Base-by-base conservation (phyloP, 23 tunicate genomes). In the Trididemnum clinides region DNA sequence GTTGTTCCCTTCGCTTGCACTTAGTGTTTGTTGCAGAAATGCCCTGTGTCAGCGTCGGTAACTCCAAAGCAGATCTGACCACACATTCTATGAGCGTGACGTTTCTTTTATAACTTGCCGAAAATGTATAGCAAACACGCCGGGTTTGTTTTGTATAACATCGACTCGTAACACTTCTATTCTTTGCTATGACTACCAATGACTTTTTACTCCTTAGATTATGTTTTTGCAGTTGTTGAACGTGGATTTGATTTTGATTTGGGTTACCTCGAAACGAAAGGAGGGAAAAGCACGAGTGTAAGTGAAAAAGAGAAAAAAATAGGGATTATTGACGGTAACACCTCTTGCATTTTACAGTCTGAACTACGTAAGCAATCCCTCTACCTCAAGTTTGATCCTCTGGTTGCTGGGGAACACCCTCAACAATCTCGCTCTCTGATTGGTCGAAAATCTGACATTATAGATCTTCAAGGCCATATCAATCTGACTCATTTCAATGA, bases 391-490 rank as follows among this genome's bases (percentile, higher is more conserved):
- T 90, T 90, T 27, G 95, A 90, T 78, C 95, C 95, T 25, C 39
- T 90, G 31, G 84, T 90, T 0, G 77, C 64, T 33, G 87, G 77
- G 5, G 73, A 74, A 33, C 58, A 64, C 20, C 28, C 54, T 10
- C 33, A 37, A 12, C 81, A 64, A 50, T 33, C 82, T 19, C 69
- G 77, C 0, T 44, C 44, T 26, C 31, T 85, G 39, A 31, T 85
- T 25, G 95, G 95, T 12, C 85, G 94, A 5, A 89, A 84, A 64
- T 75, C 85, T 64, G 94, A 89, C 72, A 89, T 89, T 44, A 89
- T 89, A 5, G 94, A 89, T 33, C 59, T 89, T 58, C n/a, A 38
- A 49, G 94, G 88, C 21, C 85, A 83, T 15, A 81, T 66, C 37
- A 37, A 37, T 28, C 75, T 82, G 0, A 57, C 87, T 19, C 84